A percentile compares a stretch with the other conserved stretches of the same genome.
These are phyloP conservation scores for Drymonia ruficornis DNA, from an alignment of 2,888 invertebrate genomes.

Conservation along the genomic window DNA sequence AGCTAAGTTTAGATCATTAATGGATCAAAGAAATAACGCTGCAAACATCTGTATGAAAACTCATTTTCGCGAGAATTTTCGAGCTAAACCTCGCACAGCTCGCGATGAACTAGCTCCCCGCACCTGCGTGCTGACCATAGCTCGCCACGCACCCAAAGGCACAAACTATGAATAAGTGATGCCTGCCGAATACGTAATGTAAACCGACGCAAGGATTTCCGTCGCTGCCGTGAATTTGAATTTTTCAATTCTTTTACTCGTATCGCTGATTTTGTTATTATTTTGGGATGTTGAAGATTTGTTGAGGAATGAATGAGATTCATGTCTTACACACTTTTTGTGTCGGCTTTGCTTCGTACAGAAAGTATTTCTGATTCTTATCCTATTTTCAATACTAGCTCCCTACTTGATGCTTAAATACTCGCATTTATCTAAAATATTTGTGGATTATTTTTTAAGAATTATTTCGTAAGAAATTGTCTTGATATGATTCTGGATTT, in stretches of 20 bases:
- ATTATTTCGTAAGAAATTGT: too few species aligned
- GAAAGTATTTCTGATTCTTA: too few species aligned
- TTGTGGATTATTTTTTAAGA: too few species aligned
- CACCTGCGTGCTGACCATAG: conserved; percentile 38
- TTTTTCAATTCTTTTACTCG: conserved; percentile 43
- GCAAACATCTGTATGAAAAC: too few species aligned
- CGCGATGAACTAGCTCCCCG: conserved; percentile 22
- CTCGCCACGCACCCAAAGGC: conserved; percentile 35
- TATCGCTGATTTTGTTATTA: conserved; percentile 17
- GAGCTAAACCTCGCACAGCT: conserved; percentile 25
- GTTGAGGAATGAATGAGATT: conserved; percentile 11
- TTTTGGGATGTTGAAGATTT: conserved; percentile 4
- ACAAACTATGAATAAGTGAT: conserved; percentile 54
- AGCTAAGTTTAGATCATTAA: too few species aligned
- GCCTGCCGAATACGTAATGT: conserved; percentile 46
- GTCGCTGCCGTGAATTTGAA: conserved; percentile 39
- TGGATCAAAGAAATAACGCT: too few species aligned
- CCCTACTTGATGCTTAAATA: too few species aligned
- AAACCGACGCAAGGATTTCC: conserved; percentile 43
- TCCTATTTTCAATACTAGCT: too few species aligned
- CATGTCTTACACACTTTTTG: neutral
- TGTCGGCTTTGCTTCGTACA: neutral
- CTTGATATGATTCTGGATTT: too few species aligned
- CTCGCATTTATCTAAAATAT: too few species aligned
- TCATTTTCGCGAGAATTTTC: neutral